Evolutionary conservation across 2,113 vertebrate species (phyloP).

Genomic region (Motacilla tschutschensis): DNA sequence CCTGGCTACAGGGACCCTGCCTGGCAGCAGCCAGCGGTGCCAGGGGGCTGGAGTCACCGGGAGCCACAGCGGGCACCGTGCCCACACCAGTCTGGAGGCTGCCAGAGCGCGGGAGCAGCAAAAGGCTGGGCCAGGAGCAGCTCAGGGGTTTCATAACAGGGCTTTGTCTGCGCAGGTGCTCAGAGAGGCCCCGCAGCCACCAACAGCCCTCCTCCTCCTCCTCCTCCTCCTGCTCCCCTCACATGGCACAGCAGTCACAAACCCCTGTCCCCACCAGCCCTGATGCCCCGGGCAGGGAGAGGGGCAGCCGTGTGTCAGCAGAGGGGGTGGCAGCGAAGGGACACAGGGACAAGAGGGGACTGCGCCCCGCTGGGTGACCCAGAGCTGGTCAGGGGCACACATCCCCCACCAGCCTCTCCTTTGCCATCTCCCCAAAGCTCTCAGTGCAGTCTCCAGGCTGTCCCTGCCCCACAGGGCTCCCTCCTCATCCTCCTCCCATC

Average conservation of each 20-base stretch:
- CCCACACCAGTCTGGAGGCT: background rate
- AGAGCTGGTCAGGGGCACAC: background rate
- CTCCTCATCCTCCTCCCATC: background rate
- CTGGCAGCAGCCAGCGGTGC: accelerated
- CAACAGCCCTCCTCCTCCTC: background rate
- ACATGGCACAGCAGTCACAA: accelerated
- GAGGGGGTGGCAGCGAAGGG: background rate
- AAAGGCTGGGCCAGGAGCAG: background rate
- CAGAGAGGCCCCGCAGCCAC: accelerated
- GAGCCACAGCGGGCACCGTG: accelerated
- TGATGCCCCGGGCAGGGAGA: background rate
- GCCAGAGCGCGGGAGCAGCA: background rate
- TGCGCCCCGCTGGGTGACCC: background rate
- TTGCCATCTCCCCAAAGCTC: background rate
- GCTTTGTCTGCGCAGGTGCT: background rate
- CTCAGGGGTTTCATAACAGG: background rate
- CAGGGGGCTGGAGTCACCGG: accelerated
- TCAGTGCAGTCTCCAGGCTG: background rate
- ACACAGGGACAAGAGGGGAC: background rate
- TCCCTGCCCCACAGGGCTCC: background rate
- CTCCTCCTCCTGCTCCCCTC: background rate
- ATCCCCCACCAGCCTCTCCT: background rate
- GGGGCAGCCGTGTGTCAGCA: background rate
- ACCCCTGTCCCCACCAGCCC: background rate
- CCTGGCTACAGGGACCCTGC: accelerated